phyloP scores from a whole-genome alignment of 1,140 invertebrate genomes.

The Bombus waltoni region DNA sequence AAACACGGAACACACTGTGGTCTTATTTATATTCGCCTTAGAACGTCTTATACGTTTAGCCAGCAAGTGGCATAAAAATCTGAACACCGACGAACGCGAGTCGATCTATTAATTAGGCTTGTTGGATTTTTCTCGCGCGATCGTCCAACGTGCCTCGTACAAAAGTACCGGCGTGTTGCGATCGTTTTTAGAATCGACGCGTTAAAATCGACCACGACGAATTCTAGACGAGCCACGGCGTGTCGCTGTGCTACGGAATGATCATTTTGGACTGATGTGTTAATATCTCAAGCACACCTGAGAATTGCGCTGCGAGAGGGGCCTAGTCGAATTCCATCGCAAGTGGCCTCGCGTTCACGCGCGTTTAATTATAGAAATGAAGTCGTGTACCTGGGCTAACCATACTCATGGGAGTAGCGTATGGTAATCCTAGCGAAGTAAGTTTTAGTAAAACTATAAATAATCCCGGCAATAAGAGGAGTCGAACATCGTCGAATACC shows the following conservation, averaged over 20 bases:
- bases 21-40: no score
- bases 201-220: no score
- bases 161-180: no score
- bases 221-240: not conserved
- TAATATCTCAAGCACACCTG: slow-evolving; percentile 29
- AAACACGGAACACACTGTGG: no score
- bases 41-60: no score
- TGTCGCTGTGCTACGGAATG: not conserved
- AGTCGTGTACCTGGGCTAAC: slow-evolving; percentile 57
- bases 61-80: no score
- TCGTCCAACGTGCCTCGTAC: no score
- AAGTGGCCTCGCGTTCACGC: slow-evolving; percentile 40
- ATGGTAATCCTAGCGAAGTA: slow-evolving; percentile 66
- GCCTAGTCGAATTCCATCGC: slow-evolving; percentile 49
- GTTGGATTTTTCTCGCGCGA: no score
- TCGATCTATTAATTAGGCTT: no score
- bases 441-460: slow-evolving; percentile 71
- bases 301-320: not conserved
- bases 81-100: no score
- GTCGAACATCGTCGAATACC: slow-evolving; percentile 54
- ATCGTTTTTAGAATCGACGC: no score
- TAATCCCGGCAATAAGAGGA: slow-evolving; percentile 65
- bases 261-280: not conserved
- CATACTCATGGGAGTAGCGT: slow-evolving; percentile 55
- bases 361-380: slow-evolving; percentile 69